Percentiles rank a stretch among this genome's conserved stretches.
Evolutionary conservation across 2,888 invertebrate species (phyloP).

Genomic region (Lordiphosa fenestrarum): DNA sequence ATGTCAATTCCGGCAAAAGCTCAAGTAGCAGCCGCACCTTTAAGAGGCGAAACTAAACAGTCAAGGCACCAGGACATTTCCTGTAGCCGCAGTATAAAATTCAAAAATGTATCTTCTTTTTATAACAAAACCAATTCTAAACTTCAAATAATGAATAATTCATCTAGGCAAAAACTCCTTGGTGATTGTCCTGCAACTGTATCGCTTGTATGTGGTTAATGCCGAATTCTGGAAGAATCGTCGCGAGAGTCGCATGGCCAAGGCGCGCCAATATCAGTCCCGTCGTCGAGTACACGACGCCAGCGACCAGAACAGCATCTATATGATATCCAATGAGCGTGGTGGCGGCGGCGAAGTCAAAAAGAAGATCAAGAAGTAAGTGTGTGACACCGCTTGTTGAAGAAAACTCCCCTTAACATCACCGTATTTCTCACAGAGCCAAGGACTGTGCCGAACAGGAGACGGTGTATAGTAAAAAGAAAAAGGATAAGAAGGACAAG

Average conservation of each 20-base stretch:
- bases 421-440: constrained; percentile 45
- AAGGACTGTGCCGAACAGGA: constrained; percentile 76
- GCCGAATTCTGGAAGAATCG: constrained; percentile 83
- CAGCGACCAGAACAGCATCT: constrained; percentile 80
- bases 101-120: too few species aligned
- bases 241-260: constrained; percentile 72
- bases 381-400: accelerated
- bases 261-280: constrained; percentile 67
- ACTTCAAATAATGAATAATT: accelerated
- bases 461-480: constrained; percentile 66
- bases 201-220: constrained; percentile 90
- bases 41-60: too few species aligned
- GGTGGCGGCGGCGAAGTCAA: constrained; percentile 73
- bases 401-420: neutral
- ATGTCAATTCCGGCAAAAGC: too few species aligned
- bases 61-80: too few species aligned
- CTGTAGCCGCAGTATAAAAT: too few species aligned
- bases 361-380: constrained; percentile 75
- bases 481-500: constrained; percentile 75
- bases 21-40: too few species aligned
- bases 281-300: constrained; percentile 73
- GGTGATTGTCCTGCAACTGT: constrained; percentile 93
- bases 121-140: too few species aligned
- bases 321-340: constrained; percentile 81
- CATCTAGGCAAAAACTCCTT: constrained; percentile 85